phyloP scores from a whole-genome alignment of 2,888 invertebrate species.

The Atrina japonica region DNA sequence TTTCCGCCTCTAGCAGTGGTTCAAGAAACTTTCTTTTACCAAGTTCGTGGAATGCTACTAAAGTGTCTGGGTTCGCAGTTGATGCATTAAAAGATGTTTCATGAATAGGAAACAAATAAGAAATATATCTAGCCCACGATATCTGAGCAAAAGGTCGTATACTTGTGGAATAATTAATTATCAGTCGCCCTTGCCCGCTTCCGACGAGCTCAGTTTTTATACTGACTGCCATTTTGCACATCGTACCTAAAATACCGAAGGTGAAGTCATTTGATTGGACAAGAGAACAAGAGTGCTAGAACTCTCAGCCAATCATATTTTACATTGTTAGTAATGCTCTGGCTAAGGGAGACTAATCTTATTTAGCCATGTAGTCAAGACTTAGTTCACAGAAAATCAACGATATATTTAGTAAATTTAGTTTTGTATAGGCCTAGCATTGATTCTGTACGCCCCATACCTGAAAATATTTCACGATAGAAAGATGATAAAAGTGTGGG shows the following conservation, averaged over 20 bases:
- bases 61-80: background rate
- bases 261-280: conserved; percentile 63
- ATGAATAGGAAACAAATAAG: background rate
- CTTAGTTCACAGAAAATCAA: too few species aligned
- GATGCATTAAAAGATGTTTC: background rate
- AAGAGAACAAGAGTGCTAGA: background rate
- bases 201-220: conserved; percentile 92
- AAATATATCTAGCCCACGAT: too few species aligned
- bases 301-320: too few species aligned
- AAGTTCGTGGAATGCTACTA: background rate
- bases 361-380: too few species aligned
- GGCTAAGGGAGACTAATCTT: too few species aligned
- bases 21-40: background rate
- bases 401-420: too few species aligned
- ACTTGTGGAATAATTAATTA: background rate
- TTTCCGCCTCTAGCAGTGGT: background rate
- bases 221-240: conserved; percentile 96
- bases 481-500: too few species aligned
- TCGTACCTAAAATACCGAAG: conserved; percentile 72
- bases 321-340: too few species aligned
- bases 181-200: conserved; percentile 46
- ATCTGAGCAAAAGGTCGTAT: too few species aligned
- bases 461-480: too few species aligned
- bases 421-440: too few species aligned
- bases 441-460: too few species aligned